Evolutionary conservation across 2,113 vertebrate genomes (phyloP), one percentile per base, ranked within the genome.

Genomic region (Chrysemys picta): DNA sequence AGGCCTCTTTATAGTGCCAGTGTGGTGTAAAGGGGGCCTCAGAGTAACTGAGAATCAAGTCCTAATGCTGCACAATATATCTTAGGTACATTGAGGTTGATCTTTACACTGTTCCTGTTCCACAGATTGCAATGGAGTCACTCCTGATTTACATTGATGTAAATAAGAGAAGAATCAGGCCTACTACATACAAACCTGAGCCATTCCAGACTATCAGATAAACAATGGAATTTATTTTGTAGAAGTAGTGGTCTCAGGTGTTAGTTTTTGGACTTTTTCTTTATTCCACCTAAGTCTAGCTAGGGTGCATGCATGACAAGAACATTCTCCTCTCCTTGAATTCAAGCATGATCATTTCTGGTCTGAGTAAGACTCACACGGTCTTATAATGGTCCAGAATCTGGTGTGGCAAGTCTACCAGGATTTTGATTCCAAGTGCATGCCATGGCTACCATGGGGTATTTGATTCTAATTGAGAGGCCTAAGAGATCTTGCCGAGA

Each of bases 11-110:
- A 65, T 45, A 21, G 1, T 53, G 87, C n/a, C 75, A 82, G 16
- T 56, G 62, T 9, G 25, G 13, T 82, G 45, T 38, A 35, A 90
- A 94, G 13, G 31, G 42, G 24, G 19, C 27, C 13, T 27, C 42
- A 78, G 35, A 17, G 24, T 25, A 19, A 17, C 57, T 19, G 35
- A 47, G 42, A 54, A 78, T 69, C 62, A 76, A 85, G 35, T 5
- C 8, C 69, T 84, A 38, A 49, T 29, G 45, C 47, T 89, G 38
- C 0, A 0, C 79, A 27, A 11, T 47, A 47, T 78, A 25, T 47
- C 24, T 78, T 78, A 47, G 24, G 24, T 78, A 47, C 11, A 78
- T 25, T 78, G 24, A 13, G 75, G 24, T 76, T 45, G 72, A 47
- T 47, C 42, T 78, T 78, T 45, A 78, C 45, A 47, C 24, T 16